Evolutionary conservation across 1,140 invertebrate species (phyloP).

Genomic region (Drosophila repletoides): DNA sequence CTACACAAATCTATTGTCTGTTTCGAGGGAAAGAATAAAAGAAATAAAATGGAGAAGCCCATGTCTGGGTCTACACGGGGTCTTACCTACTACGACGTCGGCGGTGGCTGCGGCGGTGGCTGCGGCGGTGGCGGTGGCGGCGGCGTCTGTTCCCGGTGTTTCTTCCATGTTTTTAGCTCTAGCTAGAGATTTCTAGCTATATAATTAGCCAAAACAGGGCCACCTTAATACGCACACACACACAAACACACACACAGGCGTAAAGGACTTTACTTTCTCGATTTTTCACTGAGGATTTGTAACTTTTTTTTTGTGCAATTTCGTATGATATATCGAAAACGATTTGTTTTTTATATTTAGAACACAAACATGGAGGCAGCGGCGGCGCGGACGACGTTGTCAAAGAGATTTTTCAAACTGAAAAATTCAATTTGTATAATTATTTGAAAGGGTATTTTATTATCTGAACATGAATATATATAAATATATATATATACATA

Average conservation of each 20-base stretch:
- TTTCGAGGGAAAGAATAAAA: conserved; percentile 9
- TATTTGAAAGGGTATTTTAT: conserved; percentile 35
- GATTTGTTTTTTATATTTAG: conserved; percentile 65
- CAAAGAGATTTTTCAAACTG: conserved; percentile 27
- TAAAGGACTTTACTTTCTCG: conserved; percentile 49
- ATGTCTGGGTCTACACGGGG: not conserved
- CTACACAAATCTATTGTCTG: conserved; percentile 47
- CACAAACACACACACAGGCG: conserved; percentile 7
- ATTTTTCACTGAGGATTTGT: not conserved
- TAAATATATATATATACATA: conserved; percentile 8
- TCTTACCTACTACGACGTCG: conserved; percentile 52
- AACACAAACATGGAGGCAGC: conserved; percentile 19
- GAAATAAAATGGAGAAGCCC: conserved; percentile 34
- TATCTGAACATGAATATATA: conserved; percentile 7
- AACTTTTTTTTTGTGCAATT: conserved; percentile 17
- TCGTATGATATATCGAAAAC: conserved; percentile 10
- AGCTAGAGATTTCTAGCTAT: conserved; percentile 58
- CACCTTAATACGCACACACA: conserved; percentile 54
- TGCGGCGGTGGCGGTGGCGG: conserved; percentile 30
- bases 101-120: no score
- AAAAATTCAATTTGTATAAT: conserved; percentile 19
- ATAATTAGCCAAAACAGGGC: conserved; percentile 74
- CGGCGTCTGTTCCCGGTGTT: conserved; percentile 45
- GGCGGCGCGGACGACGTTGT: conserved; percentile 14
- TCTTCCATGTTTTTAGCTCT: conserved; percentile 71